phyloP scores from a whole-genome alignment of 2,888 invertebrate species.

The Diabrotica balteata region DNA sequence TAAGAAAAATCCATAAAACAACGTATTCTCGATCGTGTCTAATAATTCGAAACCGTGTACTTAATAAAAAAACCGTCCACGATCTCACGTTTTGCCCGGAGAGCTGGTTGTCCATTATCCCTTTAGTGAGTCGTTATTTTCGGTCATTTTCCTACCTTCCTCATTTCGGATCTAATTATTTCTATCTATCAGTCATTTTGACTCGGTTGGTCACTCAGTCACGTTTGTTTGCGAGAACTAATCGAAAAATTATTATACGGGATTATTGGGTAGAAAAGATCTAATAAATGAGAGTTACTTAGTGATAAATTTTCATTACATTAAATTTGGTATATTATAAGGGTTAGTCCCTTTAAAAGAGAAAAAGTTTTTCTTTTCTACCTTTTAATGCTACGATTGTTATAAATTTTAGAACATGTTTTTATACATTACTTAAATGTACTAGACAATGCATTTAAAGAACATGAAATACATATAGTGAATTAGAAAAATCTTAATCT shows the following conservation, averaged over 20 bases:
- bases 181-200: constrained; percentile 27
- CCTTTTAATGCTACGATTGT: no score
- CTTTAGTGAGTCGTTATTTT: constrained; percentile 38
- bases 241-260: constrained; percentile 4
- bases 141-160: constrained; percentile 32
- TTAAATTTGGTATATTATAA: no score
- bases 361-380: no score
- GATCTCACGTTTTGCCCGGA: constrained; percentile 27
- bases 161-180: constrained; percentile 28
- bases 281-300: no score
- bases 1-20: background rate
- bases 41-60: constrained; percentile 12
- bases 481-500: no score
- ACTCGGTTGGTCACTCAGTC: constrained; percentile 10
- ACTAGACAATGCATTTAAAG: no score
- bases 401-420: no score
- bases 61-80: constrained; percentile 24
- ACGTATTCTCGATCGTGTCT: constrained; percentile 9
- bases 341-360: no score
- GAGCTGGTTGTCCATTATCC: constrained; percentile 33
- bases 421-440: no score
- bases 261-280: background rate
- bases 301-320: no score
- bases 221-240: constrained; percentile 6
- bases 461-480: no score